phyloP scores from a whole-genome alignment of 2,113 vertebrate genomes.

The Thymallus thymallus region DNA sequence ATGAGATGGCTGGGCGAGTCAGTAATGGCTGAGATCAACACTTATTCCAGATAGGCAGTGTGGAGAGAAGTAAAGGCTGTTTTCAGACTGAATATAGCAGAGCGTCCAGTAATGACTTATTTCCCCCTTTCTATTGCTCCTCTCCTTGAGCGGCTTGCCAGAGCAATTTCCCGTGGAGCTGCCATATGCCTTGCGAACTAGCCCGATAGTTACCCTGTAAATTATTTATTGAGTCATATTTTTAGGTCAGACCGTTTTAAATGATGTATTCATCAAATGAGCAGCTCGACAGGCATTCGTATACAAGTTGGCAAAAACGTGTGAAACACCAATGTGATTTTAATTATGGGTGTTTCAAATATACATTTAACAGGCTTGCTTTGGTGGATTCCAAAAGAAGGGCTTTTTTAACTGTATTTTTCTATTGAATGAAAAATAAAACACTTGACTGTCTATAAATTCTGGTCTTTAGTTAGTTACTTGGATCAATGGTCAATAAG shows the following conservation, averaged over 20 bases:
- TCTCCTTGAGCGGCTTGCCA: too few relatives aligned
- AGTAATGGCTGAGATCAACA: conserved; percentile 5
- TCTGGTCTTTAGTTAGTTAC: background rate
- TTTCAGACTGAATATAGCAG: background rate
- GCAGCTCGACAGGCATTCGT: too few relatives aligned
- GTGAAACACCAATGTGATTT: too few relatives aligned
- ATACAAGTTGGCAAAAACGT: too few relatives aligned
- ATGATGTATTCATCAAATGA: too few relatives aligned
- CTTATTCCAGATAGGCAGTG: background rate
- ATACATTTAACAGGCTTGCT: background rate
- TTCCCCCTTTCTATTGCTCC: too few relatives aligned
- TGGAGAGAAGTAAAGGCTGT: background rate
- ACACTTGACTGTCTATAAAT: background rate
- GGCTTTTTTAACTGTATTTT: conserved; percentile 11
- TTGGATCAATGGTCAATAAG: background rate
- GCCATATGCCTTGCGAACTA: too few relatives aligned
- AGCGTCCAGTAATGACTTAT: background rate
- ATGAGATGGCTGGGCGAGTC: background rate
- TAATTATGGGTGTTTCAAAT: too few relatives aligned
- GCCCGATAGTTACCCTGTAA: too few relatives aligned
- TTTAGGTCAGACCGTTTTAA: too few relatives aligned
- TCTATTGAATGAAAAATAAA: conserved; percentile 2
- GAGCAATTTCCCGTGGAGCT: too few relatives aligned
- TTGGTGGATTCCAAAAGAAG: conserved; percentile 14
- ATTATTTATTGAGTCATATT: too few relatives aligned